Evolutionary conservation across 2,113 vertebrate species (phyloP), one percentile per base, ranked within the genome.

Genomic region (Corythornis madagascariensis): DNA sequence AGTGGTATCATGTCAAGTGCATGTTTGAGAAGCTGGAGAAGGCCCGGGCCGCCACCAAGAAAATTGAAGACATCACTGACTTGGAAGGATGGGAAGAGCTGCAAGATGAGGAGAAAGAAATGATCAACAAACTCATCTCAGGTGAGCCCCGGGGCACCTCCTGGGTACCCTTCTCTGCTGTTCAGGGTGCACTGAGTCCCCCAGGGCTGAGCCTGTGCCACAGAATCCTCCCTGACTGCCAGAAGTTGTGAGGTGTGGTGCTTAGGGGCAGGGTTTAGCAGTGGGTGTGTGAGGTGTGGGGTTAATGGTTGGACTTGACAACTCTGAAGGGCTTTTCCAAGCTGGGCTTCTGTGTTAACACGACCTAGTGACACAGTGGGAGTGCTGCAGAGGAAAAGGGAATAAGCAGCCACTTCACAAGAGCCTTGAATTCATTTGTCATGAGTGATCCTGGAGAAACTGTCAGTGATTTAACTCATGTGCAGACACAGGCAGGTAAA

Each of bases 1-100:
- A 99, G 93, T 99, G 99, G 99, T 99, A 99, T 95, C 99, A 99
- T 1, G 96, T 98, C 16, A 99, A 99, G 90, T 99, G 99, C 88
- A 98, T 99, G 10, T 99, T 99, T 59, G 99, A 99, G 97, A 99
- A 99, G 96, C 97, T 99, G 48, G 99, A 99, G 52, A 97, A 98
- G n/a, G 99, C 99, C 3, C 97, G 99, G 72, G 98, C 99, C 55
- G 98, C 99, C 79, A 99, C 99, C 2, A 99, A 99, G 97, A 99
- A 98, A 96, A 99, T 99, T 0, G 99, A 99, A 69, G 99, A 99
- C 83, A 98, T 99, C 89, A 99, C 99, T 0, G 99, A 99, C 19
- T 96, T 99, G 96, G 99, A 99, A 92, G 99, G 99, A 16, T 99
- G 99, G 99, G 98, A 99, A 81, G 99, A 99, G 77, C 97, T 99